Conservation (phyloP, 1,140 invertebrate species). For the Diabrotica undecimpunctata region DNA sequence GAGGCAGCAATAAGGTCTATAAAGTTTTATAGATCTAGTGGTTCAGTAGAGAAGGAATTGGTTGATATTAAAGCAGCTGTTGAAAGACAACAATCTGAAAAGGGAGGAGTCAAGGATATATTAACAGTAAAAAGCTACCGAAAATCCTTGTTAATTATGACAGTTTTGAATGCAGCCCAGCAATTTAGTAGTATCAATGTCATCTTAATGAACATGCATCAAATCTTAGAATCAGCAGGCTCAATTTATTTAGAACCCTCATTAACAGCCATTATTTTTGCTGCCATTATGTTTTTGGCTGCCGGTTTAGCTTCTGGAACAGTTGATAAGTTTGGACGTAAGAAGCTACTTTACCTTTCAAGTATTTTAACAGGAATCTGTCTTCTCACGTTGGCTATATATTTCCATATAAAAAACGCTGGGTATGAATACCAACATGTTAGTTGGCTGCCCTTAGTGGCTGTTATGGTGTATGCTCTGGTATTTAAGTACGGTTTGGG, state of each 20-base stretch:
- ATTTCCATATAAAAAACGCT: conserved; percentile 34
- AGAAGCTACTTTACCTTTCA: conserved; percentile 45
- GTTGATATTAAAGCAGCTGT: conserved; percentile 33
- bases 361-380: conserved; percentile 26
- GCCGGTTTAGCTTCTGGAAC: conserved; percentile 39
- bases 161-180: conserved; percentile 34
- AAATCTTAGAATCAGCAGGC: conserved; percentile 48
- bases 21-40: conserved; percentile 50
- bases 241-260: conserved; percentile 33
- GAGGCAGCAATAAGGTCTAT: conserved; percentile 42
- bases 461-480: conserved; percentile 34
- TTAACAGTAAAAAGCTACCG: conserved; percentile 35
- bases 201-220: conserved; percentile 55
- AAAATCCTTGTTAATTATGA: conserved; percentile 37
- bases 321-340: conserved; percentile 49
- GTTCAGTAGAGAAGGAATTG: conserved; percentile 44
- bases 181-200: conserved; percentile 42
- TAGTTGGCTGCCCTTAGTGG: conserved; percentile 35
- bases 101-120: conserved; percentile 31
- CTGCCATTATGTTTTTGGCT: conserved; percentile 40
- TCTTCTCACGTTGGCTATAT: conserved; percentile 29
- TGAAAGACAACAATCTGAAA: conserved; percentile 29
- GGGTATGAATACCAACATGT: conserved; percentile 21
- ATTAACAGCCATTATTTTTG: conserved; percentile 47
- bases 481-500: conserved; percentile 36